Conservation (phyloP, 2,888 invertebrate genomes). For the Carpatolechia fugitivella region DNA sequence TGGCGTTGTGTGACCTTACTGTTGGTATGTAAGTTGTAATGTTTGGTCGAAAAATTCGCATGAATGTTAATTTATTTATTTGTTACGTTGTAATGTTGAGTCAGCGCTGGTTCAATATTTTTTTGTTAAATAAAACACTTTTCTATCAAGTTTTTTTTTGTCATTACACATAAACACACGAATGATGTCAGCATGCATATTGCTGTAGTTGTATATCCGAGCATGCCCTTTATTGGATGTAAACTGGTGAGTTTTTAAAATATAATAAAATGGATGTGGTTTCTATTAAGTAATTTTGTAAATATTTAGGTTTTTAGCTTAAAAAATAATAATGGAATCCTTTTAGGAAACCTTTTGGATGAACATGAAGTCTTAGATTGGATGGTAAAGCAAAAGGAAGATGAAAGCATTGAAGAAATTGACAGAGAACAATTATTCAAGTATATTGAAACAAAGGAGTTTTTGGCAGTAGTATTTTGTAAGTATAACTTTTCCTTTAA, state of each 20-base stretch:
- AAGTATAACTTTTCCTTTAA: too few species aligned
- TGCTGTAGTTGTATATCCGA: constrained; percentile 68
- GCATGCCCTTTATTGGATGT: constrained; percentile 73
- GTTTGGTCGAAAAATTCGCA: constrained; percentile 70
- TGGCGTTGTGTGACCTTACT: constrained; percentile 60
- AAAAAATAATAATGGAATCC: constrained; percentile 45
- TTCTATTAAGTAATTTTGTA: constrained; percentile 50
- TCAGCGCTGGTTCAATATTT: constrained; percentile 67
- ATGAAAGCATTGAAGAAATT: constrained; percentile 94
- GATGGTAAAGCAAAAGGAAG: constrained; percentile 95
- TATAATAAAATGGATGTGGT: constrained; percentile 75
- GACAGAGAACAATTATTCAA: constrained; percentile 89
- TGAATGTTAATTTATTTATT: constrained; percentile 68
- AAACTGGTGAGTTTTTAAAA: constrained; percentile 72
- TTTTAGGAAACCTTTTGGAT: constrained; percentile 80
- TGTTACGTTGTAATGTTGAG: constrained; percentile 72
- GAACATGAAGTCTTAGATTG: constrained; percentile 92
- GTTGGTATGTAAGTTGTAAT: constrained; percentile 68
- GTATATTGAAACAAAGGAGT: constrained; percentile 93
- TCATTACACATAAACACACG: constrained; percentile 53
- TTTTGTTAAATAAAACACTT: constrained; percentile 76
- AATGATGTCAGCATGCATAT: constrained; percentile 78
- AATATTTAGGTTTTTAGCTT: constrained; percentile 32
- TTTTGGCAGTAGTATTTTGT: constrained; percentile 95
- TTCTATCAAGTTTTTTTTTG: constrained; percentile 63